Percentiles rank a stretch among this genome's conserved stretches.
Evolutionary conservation across 2,888 invertebrate genomes (phyloP).

Genomic region (Apamea crenata): DNA sequence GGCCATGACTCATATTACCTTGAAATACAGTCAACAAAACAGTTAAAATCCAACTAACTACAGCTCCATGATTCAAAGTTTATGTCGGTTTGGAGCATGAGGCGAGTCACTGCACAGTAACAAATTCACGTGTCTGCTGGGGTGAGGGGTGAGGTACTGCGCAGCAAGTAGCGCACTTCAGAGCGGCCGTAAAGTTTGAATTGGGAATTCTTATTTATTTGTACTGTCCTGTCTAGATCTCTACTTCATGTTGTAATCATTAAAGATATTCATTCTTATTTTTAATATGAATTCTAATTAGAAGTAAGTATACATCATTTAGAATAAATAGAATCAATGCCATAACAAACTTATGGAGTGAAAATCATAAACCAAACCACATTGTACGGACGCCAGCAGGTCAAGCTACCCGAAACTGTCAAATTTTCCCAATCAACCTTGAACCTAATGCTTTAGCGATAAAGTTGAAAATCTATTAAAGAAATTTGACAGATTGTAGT

Average conservation of each 20-base stretch:
- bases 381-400: too few species aligned
- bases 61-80: not conserved
- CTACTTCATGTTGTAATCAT: not conserved
- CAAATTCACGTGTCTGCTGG: not conserved
- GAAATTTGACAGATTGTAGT: too few species aligned
- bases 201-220: not conserved
- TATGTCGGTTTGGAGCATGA: too few species aligned
- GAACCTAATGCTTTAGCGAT: too few species aligned
- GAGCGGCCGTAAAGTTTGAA: too few species aligned
- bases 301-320: not conserved
- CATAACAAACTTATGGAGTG: not conserved
- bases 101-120: too few species aligned
- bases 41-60: not conserved
- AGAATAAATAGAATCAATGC: not conserved
- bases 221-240: not conserved
- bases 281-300: not conserved
- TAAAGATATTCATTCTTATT: not conserved
- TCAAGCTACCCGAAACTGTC: too few species aligned
- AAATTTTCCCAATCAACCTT: too few species aligned
- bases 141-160: too few species aligned
- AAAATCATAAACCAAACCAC: not conserved
- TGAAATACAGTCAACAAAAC: conserved; percentile 36
- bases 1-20: not conserved
- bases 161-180: too few species aligned
- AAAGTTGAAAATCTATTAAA: too few species aligned